phyloP scores from a whole-genome alignment of 2,113 vertebrate genomes.

The Passer domesticus region DNA sequence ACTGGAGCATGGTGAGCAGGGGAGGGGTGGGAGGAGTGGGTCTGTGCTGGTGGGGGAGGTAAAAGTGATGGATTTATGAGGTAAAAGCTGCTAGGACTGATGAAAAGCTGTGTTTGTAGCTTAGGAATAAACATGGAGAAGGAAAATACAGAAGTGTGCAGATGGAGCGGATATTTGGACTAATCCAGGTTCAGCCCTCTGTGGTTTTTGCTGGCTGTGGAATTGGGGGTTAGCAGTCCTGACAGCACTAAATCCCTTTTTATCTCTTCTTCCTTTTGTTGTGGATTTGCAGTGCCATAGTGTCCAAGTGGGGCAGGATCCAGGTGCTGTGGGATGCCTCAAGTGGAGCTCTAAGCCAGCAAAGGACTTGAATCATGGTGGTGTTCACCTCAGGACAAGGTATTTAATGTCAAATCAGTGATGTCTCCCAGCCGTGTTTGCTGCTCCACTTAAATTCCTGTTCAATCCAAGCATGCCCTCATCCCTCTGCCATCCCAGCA shows the following conservation, averaged over 20 bases:
- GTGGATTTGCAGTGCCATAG: rapidly evolving
- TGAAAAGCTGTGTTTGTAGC: not conserved
- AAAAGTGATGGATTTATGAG: not conserved
- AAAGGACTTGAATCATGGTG: rapidly evolving
- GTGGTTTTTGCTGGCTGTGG: not conserved
- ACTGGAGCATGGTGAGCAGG: not conserved
- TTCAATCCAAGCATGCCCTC: not conserved
- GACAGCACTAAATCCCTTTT: constrained; percentile 5
- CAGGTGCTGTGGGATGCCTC: rapidly evolving
- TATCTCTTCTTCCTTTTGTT: not conserved
- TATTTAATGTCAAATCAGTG: not conserved
- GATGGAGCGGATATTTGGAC: not conserved
- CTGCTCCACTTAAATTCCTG: not conserved
- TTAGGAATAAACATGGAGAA: not conserved
- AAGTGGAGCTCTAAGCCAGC: not conserved
- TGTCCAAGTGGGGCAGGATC: not conserved
- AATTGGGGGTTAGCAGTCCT: not conserved
- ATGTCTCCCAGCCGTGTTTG: not conserved
- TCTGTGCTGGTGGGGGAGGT: not conserved
- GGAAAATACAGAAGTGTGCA: not conserved
- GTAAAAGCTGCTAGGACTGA: not conserved
- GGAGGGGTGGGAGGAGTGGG: not conserved
- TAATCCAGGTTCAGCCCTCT: not conserved
- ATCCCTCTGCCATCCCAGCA: not conserved
- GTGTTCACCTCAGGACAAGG: not conserved